Evolutionary conservation across 92 coral and sea anemone species (phyloP), one percentile per base, ranked within the genome.

Genomic region (Parazoanthus atlanticus): DNA sequence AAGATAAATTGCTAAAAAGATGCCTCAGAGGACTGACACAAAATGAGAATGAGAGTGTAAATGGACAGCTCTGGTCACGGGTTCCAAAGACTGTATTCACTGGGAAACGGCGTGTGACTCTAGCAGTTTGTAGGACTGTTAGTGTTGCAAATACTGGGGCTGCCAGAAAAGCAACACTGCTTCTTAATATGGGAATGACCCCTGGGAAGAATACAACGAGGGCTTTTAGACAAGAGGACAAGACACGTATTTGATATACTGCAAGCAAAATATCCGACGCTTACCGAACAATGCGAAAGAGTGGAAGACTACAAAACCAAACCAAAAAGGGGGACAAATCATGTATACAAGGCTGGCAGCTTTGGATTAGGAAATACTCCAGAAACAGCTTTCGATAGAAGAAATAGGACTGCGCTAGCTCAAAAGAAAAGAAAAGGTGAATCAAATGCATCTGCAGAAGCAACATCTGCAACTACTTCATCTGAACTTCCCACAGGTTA

Each of bases 1-100:
- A 84, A 21, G 89, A 77, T 78, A 61, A 88, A 69, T 82, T 91
- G 81, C 89, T 88, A 30, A 74, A 43, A 71, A 88, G 92, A 76
- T 91, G 92, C 38, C 83, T 88, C 23, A 82, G 72, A 64, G 95
- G 95, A 65, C 76, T 91, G 25, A 91, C 93, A 25, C 95, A 91
- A 61, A 91, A 93, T 67, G 93, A 93, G 40, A 93, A 93, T 79
- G 91, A 91, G 75, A 92, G 91, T 13, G 88, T 86, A 6, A 88
- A 90, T 93, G 95, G 95, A 69, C 92, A 91, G 93, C 79, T 93
- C 36, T 93, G 94, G 93, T 65, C 85, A 43, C 79, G 86, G 30
- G 86, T 92, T 58, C 76, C 91, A 25, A 88, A 93, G 73, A 93
- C 90, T 41, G 80, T 79, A 16, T 91, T 93, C 78, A 86, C 92